Base-by-base conservation (phyloP, 2,113 vertebrate species). In the Peromyscus maniculatus region DNA sequence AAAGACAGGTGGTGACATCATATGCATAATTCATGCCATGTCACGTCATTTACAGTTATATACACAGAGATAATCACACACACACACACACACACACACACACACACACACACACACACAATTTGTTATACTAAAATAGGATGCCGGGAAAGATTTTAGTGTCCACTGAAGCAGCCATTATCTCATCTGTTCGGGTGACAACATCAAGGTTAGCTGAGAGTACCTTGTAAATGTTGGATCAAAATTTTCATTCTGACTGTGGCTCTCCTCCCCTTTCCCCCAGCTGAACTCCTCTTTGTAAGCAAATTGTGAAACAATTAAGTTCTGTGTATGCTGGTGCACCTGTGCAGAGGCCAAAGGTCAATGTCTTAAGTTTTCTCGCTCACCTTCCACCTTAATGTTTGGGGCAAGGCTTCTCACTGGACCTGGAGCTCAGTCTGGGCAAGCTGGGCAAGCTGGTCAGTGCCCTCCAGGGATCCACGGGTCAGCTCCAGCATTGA, bases 1-100 rank as follows among this genome's bases (percentile, higher is more conserved):
- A 72, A 77, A 55, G 87, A 59, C 87, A 96, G 94, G 95, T 67
- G 78, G 90, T 89, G 91, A 89, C 59, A 69, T 69, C 49, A 10
- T 17, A 75, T 67, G 67, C 96, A 55, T 87, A 95, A 94, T 62
- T 93, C 80, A 39, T 62, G 75, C 33, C 64, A 82, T 16, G 33
- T 74, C 64, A 82, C 22, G 21, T 83, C 31, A 69, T 69, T 80
- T 71, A 69, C 7, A 89, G 49, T 11, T n/a, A 79, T 67, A 66
- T 52, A 75, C 22, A 62, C 28, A 28, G 13, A 64, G 36, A 16
- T 62, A n/a, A 13, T 24, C 26, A n/a, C 7, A n/a, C 43, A 26
- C 52, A 52, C 16, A 77, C 22, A 46, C 36, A 72, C 67, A 33
- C 8, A 74, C 16, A 77, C 22, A 46, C 36, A 72, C 67, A 33